Evolutionary conservation across 2,797 vertebrate species (phyloP), one percentile per base, ranked within the genome.

Genomic region (Setipinna tenuifilis): DNA sequence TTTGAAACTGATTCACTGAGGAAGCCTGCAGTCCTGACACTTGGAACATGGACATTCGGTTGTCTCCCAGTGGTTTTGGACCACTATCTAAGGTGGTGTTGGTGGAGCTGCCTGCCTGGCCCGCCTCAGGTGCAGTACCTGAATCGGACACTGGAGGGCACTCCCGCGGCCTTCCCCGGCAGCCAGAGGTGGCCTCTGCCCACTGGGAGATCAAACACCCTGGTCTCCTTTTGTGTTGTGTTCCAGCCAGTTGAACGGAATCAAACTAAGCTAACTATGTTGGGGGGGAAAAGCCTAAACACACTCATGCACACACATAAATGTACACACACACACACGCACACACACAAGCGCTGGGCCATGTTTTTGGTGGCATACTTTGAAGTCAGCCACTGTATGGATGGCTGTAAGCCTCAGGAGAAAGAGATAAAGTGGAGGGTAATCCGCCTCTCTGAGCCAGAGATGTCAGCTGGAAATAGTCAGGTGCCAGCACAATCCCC

Each of bases 321-420:
- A 41, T 2, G 35, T 41, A 44, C 71, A 75, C 31, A 75, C 68
- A 44, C 71, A 78, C 31, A 44, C 35, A 44, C 71, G 41, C 31
- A 71, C 65, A 41, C 68, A 75, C 28, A 41, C 31, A 75, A 11
- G 23, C 23, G 9, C 89, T 88, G 86, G 83, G 83, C 87, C 81
- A 85, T 89, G 91, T 91, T 91, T 89, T 93, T 93, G 87, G 87
- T 84, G 71, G 54, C 86, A 50, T 14, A 78, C 94, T 96, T 96
- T 96, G 95, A 96, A 94, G 95, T 91, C 88, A 89, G 86, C 88
- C 89, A 89, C 90, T 94, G 94, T 95, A 95, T 92, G 93, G 91
- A 93, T 90, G 94, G 94, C 83, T 82, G 86, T 92, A 94, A 95
- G 93, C 95, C 92, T 90, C 89, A 88, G 92, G 93, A 95, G 92